Evolutionary conservation across 2,888 invertebrate species (phyloP).

Genomic region (Athripsodes cinereus): DNA sequence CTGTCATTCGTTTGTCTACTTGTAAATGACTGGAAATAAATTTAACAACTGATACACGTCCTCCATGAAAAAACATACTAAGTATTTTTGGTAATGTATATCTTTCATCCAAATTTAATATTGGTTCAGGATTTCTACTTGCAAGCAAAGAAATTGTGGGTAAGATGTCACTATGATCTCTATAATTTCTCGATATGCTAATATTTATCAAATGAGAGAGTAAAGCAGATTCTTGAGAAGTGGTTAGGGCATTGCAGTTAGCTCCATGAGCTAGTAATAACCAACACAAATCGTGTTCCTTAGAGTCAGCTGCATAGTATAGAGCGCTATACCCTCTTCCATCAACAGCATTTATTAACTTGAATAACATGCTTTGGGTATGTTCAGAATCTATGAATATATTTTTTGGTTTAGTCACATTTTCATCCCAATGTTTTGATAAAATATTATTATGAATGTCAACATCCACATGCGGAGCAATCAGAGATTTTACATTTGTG

Average conservation of each 20-base stretch:
- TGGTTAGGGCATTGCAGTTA: too few species aligned
- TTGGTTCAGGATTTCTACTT: too few species aligned
- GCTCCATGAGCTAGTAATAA: background rate
- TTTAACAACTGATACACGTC: too few species aligned
- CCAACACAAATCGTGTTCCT: background rate
- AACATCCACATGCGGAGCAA: background rate
- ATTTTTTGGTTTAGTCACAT: background rate
- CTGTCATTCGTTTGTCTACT: too few species aligned
- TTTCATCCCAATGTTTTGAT: background rate
- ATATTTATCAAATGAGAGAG: too few species aligned
- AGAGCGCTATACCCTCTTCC: background rate
- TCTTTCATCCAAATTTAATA: too few species aligned
- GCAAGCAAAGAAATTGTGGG: too few species aligned
- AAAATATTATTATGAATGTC: too few species aligned
- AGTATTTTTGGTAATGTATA: background rate
- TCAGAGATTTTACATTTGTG: background rate
- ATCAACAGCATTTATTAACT: background rate
- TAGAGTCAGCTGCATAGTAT: background rate
- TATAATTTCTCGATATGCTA: background rate
- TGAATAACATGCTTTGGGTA: background rate
- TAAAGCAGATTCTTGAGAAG: too few species aligned
- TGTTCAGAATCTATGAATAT: background rate
- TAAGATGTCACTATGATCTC: background rate
- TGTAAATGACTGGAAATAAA: too few species aligned
- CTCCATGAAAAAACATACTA: too few species aligned